Conservation (phyloP, 2,797 vertebrate species). For the Acipenser oxyrinchus region DNA sequence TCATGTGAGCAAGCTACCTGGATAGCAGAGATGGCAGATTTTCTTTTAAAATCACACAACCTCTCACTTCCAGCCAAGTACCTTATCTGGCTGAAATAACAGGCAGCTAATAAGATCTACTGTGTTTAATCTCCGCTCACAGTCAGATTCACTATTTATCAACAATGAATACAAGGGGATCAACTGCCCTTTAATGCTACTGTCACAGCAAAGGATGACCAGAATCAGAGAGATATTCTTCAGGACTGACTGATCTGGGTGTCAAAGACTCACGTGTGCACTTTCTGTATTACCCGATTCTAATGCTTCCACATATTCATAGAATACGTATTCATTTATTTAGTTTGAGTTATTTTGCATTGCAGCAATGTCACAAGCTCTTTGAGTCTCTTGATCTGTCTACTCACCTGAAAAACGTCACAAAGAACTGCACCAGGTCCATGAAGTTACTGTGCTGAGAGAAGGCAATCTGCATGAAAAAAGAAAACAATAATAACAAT, state of each 20-base stretch:
- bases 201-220: too few relatives aligned
- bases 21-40: not conserved
- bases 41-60: not conserved
- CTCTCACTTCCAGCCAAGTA: not conserved
- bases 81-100: not conserved
- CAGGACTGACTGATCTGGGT: not conserved
- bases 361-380: too few relatives aligned
- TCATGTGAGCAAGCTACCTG: not conserved
- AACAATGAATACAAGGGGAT: not conserved
- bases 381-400: too few relatives aligned
- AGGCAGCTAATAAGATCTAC: not conserved
- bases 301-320: too few relatives aligned
- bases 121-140: not conserved
- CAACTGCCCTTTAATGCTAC: not conserved
- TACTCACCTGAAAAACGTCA: conserved; percentile 97
- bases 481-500: conserved; percentile 9
- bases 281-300: too few relatives aligned
- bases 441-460: conserved; percentile 99
- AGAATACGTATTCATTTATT: too few relatives aligned
- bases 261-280: too few relatives aligned
- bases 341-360: too few relatives aligned
- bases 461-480: conserved; percentile 84
- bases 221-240: not conserved
- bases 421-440: conserved; percentile 98
- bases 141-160: not conserved